Percentiles rank a stretch among this genome's conserved stretches.
Conservation (phyloP, 2,888 invertebrate genomes). For the Baronia brevicornis region DNA sequence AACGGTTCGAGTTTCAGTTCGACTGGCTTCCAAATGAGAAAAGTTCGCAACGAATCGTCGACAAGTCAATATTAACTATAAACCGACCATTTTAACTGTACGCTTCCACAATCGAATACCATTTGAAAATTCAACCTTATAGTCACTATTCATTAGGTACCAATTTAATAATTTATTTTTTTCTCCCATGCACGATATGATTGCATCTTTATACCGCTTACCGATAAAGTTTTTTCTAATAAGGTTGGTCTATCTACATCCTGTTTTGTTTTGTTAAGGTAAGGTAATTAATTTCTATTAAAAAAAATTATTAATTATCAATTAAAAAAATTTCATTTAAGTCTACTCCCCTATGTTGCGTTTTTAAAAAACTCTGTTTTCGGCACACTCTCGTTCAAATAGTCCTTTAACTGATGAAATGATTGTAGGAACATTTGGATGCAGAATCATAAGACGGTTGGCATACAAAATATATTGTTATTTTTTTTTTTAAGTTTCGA, state of each 20-base stretch:
- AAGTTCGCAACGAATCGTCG: slow-evolving; percentile 68
- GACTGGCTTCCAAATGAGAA: slow-evolving; percentile 68
- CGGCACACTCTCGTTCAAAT: no score
- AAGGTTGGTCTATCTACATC: slow-evolving; percentile 38
- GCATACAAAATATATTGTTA: no score
- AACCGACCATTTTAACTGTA: slow-evolving; percentile 35
- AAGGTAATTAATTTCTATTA: slow-evolving; percentile 18
- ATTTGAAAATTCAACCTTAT: slow-evolving; percentile 18
- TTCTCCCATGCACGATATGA: slow-evolving; percentile 17
- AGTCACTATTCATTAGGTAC: neutral
- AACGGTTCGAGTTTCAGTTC: slow-evolving; percentile 35
- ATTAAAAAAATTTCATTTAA: no score
- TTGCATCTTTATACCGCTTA: slow-evolving; percentile 32
- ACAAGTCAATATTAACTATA: slow-evolving; percentile 72
- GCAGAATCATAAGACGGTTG: no score
- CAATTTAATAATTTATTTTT: slow-evolving; percentile 9
- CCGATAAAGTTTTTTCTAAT: slow-evolving; percentile 69
- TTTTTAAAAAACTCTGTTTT: no score
- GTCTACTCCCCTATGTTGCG: no score
- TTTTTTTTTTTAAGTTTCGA: no score
- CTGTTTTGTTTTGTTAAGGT: slow-evolving; percentile 26
- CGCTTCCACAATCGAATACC: slow-evolving; percentile 12
- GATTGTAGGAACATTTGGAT: no score
- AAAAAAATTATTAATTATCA: no score
- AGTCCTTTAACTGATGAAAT: no score